Evolutionary conservation across 2,797 vertebrate species (phyloP), one percentile per base, ranked within the genome.

Genomic region (Muscicapa comitata): DNA sequence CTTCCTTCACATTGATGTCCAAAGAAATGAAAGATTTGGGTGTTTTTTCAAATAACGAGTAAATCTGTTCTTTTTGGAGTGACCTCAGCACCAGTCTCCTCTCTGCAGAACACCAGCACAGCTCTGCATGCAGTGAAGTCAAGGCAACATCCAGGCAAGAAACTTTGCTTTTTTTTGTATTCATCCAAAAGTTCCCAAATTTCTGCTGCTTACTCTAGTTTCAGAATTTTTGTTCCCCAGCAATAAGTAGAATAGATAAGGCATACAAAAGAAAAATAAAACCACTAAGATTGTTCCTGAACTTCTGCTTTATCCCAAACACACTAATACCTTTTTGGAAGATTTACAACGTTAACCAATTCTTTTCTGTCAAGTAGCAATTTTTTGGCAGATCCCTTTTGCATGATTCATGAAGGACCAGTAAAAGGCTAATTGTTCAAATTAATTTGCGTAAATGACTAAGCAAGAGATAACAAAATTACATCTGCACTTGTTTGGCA

Each of bases 391-490:
- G 98, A 98, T 98, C 97, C 97, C 98, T 98, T 98, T 96, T 98
- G 98, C 98, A 98, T 98, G 98, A 99, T 99, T 99, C 98, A 99
- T 99, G 98, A 98, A 98, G 98, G 98, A 98, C 98, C 98, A 97
- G 98, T 98, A 98, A 98, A 98, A 98, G 98, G 99, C 98, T 99
- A 99, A 99, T 99, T 99, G 98, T 99, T 99, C 98, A 99, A 99
- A 99, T 99, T 99, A 99, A 99, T 99, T 99, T 99, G 98, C 97
- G 98, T 99, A 99, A 99, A 99, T 98, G 98, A 99, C 98, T 99
- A 99, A 99, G 98, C 98, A 98, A 99, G 98, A 99, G 99, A 99
- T 99, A 99, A 99, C 99, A 99, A 99, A 99, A 99, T 99, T 99
- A 99, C 99, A 99, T 99, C 99, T 99, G 99, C 98, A 98, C 98